These are phyloP conservation scores for Notiomystis cincta DNA, from an alignment of 2,113 vertebrate species.

Conservation along the genomic window DNA sequence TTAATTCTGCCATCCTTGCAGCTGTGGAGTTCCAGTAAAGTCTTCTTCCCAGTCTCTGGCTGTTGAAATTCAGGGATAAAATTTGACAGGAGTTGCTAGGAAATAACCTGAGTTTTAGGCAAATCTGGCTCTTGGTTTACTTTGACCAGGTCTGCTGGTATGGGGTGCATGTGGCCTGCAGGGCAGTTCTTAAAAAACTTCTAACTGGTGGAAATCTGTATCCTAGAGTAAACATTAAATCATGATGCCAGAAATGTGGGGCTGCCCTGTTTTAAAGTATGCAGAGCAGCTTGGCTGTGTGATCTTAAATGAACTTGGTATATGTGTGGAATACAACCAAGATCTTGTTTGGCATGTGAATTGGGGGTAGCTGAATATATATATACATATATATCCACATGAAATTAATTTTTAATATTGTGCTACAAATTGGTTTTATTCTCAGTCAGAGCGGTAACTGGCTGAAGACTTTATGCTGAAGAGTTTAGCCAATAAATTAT, in stretches of 20 bases:
- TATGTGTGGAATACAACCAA: background rate
- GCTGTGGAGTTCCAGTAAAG: background rate
- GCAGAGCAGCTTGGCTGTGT: background rate
- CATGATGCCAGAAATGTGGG: background rate
- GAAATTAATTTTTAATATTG: background rate
- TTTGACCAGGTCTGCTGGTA: background rate
- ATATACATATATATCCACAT: background rate
- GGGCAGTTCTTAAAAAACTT: background rate
- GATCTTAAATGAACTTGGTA: background rate
- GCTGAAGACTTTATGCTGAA: background rate
- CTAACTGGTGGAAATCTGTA: background rate
- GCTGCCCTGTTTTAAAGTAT: conserved; percentile 19
- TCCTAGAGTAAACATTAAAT: background rate
- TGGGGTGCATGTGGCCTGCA: fast-evolving
- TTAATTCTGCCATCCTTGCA: background rate
- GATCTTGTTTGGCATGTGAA: fast-evolving
- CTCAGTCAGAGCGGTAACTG: background rate
- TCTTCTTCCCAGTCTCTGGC: background rate
- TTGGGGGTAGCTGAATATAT: background rate
- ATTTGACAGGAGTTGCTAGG: background rate
- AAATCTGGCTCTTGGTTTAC: no score
- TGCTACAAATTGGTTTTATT: background rate
- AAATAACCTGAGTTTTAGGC: background rate
- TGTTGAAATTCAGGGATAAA: background rate
- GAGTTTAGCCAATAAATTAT: background rate